A percentile compares a stretch with the other conserved stretches of the same genome.
Conservation (phyloP, 2,888 invertebrate genomes). For the Pseudanteris insignis region DNA sequence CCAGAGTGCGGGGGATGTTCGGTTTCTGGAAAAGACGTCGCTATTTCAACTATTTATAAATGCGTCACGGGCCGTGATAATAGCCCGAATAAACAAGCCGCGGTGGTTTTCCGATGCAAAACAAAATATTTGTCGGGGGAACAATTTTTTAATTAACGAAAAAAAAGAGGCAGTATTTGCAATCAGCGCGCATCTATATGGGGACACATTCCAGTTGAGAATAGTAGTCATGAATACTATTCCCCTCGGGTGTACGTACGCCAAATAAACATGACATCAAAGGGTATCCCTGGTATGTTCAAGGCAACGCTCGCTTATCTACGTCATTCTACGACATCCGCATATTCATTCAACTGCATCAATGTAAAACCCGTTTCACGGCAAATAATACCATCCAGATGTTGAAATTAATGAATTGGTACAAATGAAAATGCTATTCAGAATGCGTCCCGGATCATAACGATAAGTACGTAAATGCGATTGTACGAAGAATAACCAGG, state of each 20-base stretch:
- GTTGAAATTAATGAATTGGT: constrained; percentile 22
- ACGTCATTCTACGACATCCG: constrained; percentile 42
- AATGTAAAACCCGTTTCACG: constrained; percentile 37
- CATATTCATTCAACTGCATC: constrained; percentile 36
- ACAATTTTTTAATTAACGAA: constrained; percentile 35
- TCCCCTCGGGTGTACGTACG: constrained; percentile 38
- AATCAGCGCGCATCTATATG: constrained; percentile 25
- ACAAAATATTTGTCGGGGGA: constrained; percentile 10
- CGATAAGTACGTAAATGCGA: no score
- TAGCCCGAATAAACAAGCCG: neutral
- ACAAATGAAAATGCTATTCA: neutral
- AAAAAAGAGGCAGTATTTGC: constrained; percentile 6
- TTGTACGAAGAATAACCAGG: no score
- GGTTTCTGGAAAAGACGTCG: neutral
- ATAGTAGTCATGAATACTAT: constrained; percentile 44
- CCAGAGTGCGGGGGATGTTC: neutral
- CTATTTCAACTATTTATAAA: constrained; percentile 7
- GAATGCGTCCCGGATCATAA: no score
- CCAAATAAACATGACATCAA: constrained; percentile 46
- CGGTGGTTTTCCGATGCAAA: constrained; percentile 11
- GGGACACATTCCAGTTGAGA: constrained; percentile 40
- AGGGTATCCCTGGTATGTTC: constrained; percentile 45
- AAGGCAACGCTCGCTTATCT: constrained; percentile 41
- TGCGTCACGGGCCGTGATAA: neutral
- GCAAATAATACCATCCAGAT: constrained; percentile 24